Conservation (phyloP, 2,113 vertebrate genomes). For the Tragulus kanchil region DNA sequence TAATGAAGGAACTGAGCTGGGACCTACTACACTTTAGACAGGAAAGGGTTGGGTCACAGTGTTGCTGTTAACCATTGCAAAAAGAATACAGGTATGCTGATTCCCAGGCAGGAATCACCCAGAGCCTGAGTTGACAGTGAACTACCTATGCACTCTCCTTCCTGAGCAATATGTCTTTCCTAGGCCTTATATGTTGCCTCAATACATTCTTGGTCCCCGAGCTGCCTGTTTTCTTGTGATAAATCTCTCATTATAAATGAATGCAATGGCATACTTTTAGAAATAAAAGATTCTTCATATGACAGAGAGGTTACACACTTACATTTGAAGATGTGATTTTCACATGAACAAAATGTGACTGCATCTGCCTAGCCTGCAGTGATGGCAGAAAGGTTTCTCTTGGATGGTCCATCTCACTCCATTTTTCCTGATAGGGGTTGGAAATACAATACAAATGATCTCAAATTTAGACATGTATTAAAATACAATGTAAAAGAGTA, state of each 20-base stretch:
- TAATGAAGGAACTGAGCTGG: background rate
- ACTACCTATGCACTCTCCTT: background rate
- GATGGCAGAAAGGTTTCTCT: background rate
- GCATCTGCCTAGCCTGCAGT: background rate
- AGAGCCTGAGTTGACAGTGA: background rate
- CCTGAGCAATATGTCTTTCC: background rate
- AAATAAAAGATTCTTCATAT: background rate
- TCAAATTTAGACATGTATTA: background rate
- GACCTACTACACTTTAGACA: too few relatives aligned
- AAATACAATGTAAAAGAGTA: background rate
- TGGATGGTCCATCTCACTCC: background rate
- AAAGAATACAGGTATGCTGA: background rate
- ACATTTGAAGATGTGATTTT: background rate
- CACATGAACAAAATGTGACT: background rate
- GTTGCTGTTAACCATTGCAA: background rate
- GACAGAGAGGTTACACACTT: background rate
- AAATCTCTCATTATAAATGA: background rate
- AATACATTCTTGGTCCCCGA: background rate
- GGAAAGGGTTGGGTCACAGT: rapidly evolving
- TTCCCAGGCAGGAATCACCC: background rate
- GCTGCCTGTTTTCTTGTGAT: background rate
- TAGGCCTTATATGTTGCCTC: background rate
- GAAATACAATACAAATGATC: background rate
- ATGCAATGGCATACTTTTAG: background rate
- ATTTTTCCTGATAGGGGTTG: background rate